phyloP scores from a whole-genome alignment of 2,113 vertebrate genomes.

The Motacilla alba region DNA sequence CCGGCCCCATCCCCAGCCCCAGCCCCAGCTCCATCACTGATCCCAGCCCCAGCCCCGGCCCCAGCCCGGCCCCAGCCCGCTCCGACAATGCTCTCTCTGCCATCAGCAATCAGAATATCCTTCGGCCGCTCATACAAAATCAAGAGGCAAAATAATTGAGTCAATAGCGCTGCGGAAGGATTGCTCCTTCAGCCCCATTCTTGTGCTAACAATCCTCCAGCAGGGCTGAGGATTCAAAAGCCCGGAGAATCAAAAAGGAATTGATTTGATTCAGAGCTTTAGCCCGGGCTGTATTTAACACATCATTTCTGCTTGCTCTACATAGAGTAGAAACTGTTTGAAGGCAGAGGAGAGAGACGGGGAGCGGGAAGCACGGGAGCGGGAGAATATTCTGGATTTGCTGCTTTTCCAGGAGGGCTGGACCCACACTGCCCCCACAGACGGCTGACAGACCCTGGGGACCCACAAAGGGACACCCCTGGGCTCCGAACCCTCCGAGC shows the following conservation, averaged over 20 bases:
- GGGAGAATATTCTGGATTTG: not conserved
- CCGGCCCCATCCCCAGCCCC: no score
- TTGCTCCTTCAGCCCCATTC: conserved; percentile 61
- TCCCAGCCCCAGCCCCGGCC: no score
- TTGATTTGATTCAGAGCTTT: conserved; percentile 55
- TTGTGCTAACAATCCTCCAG: conserved; percentile 54
- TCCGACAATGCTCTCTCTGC: conserved; percentile 34
- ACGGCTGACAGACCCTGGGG: rapidly evolving
- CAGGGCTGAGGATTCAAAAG: conserved; percentile 53
- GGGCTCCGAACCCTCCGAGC: rapidly evolving
- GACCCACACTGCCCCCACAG: rapidly evolving
- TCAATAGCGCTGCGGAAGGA: conserved; percentile 40
- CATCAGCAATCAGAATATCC: conserved; percentile 63
- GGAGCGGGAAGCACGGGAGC: not conserved
- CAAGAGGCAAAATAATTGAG: conserved; percentile 65
- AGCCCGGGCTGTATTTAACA: conserved; percentile 21
- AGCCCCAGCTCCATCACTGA: no score
- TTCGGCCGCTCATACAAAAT: conserved; percentile 40
- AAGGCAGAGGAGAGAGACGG: not conserved
- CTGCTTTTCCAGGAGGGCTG: not conserved
- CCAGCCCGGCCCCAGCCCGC: not conserved
- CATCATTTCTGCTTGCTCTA: not conserved
- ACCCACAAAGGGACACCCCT: rapidly evolving
- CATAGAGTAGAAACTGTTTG: not conserved
- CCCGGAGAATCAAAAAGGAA: conserved; percentile 39